Percentiles rank a stretch among this genome's conserved stretches.
Evolutionary conservation across 2,888 invertebrate species (phyloP).

Genomic region (Nephrotoma appendiculata): DNA sequence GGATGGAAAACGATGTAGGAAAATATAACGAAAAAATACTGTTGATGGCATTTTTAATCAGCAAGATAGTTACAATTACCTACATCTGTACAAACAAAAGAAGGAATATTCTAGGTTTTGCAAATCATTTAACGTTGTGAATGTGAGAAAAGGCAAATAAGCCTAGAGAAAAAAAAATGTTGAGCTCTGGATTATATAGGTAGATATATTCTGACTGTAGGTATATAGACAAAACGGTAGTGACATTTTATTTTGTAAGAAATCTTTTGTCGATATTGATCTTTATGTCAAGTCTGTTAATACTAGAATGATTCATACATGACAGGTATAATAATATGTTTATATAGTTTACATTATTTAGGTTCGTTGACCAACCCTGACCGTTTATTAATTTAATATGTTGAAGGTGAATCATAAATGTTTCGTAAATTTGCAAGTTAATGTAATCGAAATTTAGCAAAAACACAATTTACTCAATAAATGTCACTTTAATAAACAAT

Average conservation of each 20-base stretch:
- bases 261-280: background rate
- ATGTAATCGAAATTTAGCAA: too few species aligned
- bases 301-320: background rate
- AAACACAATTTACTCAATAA: too few species aligned
- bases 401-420: too few species aligned
- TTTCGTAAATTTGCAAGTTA: too few species aligned
- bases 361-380: too few species aligned
- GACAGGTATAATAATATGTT: too few species aligned
- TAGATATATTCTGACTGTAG: background rate
- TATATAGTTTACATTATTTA: too few species aligned
- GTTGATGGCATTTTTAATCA: background rate
- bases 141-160: background rate
- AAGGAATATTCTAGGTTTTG: background rate
- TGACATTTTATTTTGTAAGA: background rate
- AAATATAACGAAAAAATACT: background rate
- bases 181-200: background rate
- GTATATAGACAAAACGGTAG: background rate
- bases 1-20: background rate
- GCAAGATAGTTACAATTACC: background rate
- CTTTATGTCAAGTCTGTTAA: background rate
- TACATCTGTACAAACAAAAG: background rate
- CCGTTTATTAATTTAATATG: too few species aligned
- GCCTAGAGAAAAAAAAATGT: background rate
- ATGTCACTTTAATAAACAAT: too few species aligned
- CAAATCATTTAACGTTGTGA: background rate